Evolutionary conservation across 2,888 invertebrate species (phyloP).

Genomic region (Aspidiotus rigidus): DNA sequence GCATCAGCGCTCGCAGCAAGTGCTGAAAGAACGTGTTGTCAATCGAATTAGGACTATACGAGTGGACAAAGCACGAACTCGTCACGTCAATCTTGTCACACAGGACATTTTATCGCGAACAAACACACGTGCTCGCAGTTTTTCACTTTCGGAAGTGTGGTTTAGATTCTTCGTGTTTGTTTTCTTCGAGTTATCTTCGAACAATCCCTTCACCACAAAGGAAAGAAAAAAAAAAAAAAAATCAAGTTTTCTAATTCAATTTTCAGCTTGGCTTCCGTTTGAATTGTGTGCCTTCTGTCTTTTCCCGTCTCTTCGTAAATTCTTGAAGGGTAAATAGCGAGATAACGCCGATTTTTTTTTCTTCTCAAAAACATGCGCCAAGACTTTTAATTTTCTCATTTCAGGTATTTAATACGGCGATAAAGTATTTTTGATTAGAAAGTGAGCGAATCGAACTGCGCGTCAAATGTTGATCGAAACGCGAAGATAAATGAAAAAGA

Average conservation of each 20-base stretch:
- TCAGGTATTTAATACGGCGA: too few species aligned
- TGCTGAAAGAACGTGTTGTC: neutral
- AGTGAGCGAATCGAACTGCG: too few species aligned
- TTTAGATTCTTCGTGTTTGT: neutral
- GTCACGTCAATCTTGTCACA: slow-evolving; percentile 30
- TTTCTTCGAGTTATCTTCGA: neutral
- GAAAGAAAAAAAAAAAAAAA: neutral
- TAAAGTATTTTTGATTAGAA: too few species aligned
- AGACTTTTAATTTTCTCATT: too few species aligned
- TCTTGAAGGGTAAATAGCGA: too few species aligned
- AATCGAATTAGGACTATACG: neutral
- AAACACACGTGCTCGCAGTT: slow-evolving; percentile 24
- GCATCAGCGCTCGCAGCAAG: neutral
- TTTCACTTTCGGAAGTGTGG: neutral
- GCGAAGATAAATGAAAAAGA: too few species aligned
- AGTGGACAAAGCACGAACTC: slow-evolving; percentile 32
- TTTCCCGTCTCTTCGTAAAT: too few species aligned
- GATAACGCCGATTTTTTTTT: too few species aligned
- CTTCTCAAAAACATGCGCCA: too few species aligned
- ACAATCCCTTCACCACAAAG: too few species aligned
- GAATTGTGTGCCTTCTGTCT: too few species aligned
- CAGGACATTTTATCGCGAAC: slow-evolving; percentile 20
- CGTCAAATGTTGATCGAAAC: too few species aligned
- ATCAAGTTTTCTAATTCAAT: slow-evolving; percentile 1
- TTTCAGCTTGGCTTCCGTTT: neutral